Conservation (phyloP, 2,113 vertebrate species). For the Sialia sialis region DNA sequence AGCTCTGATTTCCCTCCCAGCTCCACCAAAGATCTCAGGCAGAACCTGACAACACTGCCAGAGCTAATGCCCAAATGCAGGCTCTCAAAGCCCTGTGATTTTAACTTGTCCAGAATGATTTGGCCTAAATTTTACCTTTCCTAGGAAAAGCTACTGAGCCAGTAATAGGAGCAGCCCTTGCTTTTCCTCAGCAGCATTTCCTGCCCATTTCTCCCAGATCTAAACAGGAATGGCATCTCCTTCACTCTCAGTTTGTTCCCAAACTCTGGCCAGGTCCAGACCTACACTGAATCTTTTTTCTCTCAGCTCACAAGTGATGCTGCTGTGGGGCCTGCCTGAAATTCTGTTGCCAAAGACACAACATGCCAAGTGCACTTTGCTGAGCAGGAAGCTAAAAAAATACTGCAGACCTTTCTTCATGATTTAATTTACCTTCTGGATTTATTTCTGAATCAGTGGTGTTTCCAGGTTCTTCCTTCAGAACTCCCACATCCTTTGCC, state of each 20-base stretch:
- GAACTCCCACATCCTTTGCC: slow-evolving; percentile 81
- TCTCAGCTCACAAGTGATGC: background rate
- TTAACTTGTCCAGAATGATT: background rate
- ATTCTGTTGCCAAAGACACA: background rate
- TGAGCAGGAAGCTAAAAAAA: background rate
- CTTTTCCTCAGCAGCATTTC: background rate
- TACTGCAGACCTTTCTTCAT: background rate
- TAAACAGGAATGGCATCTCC: background rate
- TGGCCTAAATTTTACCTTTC: background rate
- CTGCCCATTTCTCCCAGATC: background rate
- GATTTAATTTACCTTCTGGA: slow-evolving; percentile 52
- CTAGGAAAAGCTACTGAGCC: background rate
- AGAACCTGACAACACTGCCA: background rate
- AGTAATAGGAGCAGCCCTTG: background rate
- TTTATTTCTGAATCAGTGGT: slow-evolving; percentile 27
- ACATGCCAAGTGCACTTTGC: background rate
- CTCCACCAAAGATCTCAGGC: background rate
- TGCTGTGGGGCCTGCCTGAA: background rate
- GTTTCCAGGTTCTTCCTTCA: slow-evolving; percentile 87
- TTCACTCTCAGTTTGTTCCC: background rate
- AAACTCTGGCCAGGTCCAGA: background rate
- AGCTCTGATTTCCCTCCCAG: background rate
- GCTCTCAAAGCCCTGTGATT: background rate
- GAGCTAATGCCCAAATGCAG: background rate
- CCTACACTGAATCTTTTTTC: background rate